phyloP scores from a whole-genome alignment of 2,888 invertebrate genomes.

The Auanema sp. region DNA sequence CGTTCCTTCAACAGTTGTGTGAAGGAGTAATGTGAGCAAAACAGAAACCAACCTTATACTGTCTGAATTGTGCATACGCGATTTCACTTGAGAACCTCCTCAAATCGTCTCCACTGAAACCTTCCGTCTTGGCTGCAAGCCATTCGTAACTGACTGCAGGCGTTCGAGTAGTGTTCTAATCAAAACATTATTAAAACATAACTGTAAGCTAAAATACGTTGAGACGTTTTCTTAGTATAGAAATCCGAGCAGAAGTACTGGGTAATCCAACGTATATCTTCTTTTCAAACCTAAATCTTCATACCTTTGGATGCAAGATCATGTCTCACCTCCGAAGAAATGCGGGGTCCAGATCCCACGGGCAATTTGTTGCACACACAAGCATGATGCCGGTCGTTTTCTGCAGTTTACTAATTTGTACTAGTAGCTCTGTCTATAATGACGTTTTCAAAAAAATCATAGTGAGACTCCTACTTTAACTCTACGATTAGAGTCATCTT shows the following conservation, averaged over 20 bases:
- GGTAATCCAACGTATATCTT: constrained; percentile 71
- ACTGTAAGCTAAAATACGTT: constrained; percentile 14
- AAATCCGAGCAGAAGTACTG: constrained; percentile 41
- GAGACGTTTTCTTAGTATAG: constrained; percentile 15
- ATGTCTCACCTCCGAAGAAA: constrained; percentile 25
- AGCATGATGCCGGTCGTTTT: constrained; percentile 65
- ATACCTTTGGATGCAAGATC: not conserved
- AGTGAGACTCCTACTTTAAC: constrained; percentile 64
- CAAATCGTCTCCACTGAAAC: constrained; percentile 71
- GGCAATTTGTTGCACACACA: constrained; percentile 72
- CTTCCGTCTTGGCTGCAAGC: constrained; percentile 68
- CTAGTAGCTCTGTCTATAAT: constrained; percentile 69
- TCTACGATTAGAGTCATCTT: constrained; percentile 69
- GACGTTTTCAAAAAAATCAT: not conserved
- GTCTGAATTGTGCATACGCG: constrained; percentile 25
- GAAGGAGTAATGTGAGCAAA: no score
- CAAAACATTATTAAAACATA: not conserved
- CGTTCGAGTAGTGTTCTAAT: constrained; percentile 13
- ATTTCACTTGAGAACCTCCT: constrained; percentile 21
- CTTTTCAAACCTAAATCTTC: constrained; percentile 68
- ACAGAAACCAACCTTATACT: constrained; percentile 23
- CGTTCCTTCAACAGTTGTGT: not conserved
- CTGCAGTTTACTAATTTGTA: constrained; percentile 68
- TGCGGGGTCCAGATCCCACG: constrained; percentile 72
- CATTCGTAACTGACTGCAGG: constrained; percentile 61